Evolutionary conservation across 1,140 invertebrate genomes (phyloP).

Genomic region (Apis mellifera): DNA sequence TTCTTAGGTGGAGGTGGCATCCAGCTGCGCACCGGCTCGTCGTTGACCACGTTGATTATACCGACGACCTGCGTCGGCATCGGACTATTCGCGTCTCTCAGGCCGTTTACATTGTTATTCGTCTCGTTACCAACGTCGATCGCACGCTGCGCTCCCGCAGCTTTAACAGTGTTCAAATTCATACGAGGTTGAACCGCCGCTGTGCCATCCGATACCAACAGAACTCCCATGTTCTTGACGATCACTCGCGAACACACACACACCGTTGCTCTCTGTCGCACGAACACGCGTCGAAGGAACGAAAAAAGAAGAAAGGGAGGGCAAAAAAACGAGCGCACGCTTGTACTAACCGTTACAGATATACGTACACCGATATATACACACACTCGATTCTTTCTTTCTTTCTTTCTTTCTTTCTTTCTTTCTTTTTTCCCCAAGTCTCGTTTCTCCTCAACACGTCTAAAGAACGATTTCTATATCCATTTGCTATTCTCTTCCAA

Average conservation of each 20-base stretch:
- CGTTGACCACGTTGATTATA: slow-evolving; percentile 59
- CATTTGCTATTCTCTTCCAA: neutral
- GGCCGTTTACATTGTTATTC: slow-evolving; percentile 61
- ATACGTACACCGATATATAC: neutral
- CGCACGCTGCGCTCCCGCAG: slow-evolving; percentile 27
- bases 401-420: neutral
- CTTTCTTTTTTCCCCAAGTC: too few relatives aligned
- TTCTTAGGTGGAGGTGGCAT: slow-evolving; percentile 85
- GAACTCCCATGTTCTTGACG: slow-evolving; percentile 74
- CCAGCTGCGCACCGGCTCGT: slow-evolving; percentile 67
- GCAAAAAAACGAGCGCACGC: neutral
- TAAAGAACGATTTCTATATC: neutral
- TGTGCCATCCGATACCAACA: slow-evolving; percentile 73
- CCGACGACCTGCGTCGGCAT: slow-evolving; percentile 53
- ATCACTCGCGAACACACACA: neutral
- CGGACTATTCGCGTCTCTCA: slow-evolving; percentile 62
- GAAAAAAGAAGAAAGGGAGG: neutral
- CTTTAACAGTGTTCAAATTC: slow-evolving; percentile 58
- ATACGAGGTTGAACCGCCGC: slow-evolving; percentile 67
- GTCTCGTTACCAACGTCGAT: slow-evolving; percentile 47
- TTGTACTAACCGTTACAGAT: neutral
- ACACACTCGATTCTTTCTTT: neutral
- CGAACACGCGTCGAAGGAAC: neutral
- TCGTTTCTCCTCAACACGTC: neutral
- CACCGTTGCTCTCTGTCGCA: too few relatives aligned